A percentile compares a stretch with the other conserved stretches of the same genome.
phyloP scores from a whole-genome alignment of 2,113 vertebrate species.

The Oriolus oriolus region DNA sequence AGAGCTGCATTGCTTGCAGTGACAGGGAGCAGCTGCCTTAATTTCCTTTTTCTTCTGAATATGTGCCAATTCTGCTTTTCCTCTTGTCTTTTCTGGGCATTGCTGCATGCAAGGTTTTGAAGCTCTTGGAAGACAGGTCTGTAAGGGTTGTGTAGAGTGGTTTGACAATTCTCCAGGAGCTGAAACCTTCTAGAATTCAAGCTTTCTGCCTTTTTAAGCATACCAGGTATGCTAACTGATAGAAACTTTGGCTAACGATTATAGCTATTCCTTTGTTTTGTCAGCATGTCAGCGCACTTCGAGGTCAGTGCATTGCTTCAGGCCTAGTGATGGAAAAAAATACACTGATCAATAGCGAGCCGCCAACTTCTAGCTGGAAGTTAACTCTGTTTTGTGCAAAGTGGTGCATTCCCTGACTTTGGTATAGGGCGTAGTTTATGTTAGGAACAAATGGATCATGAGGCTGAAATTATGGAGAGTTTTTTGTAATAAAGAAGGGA shows the following conservation, averaged over 20 bases:
- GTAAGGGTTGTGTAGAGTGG: background rate
- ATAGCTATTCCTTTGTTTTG: slow-evolving; percentile 17
- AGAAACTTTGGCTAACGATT: background rate
- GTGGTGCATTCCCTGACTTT: background rate
- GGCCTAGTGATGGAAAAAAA: slow-evolving; percentile 32
- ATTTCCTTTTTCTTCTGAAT: background rate
- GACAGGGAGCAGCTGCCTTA: background rate
- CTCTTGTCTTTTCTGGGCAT: background rate
- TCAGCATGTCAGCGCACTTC: background rate
- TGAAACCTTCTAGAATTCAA: background rate
- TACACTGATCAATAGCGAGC: background rate
- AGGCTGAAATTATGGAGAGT: background rate
- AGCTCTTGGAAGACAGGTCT: background rate
- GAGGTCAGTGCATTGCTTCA: slow-evolving; percentile 24
- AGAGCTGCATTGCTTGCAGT: background rate
- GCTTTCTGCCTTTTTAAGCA: background rate
- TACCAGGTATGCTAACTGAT: background rate
- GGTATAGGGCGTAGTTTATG: background rate
- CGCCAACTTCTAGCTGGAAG: slow-evolving; percentile 1
- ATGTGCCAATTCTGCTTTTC: background rate
- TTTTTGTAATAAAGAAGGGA: background rate
- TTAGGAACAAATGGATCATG: background rate
- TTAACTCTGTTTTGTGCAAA: background rate
- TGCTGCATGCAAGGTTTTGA: background rate
- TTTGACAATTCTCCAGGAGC: background rate